phyloP scores from a whole-genome alignment of 2,113 vertebrate genomes.

The Paralichthys olivaceus region DNA sequence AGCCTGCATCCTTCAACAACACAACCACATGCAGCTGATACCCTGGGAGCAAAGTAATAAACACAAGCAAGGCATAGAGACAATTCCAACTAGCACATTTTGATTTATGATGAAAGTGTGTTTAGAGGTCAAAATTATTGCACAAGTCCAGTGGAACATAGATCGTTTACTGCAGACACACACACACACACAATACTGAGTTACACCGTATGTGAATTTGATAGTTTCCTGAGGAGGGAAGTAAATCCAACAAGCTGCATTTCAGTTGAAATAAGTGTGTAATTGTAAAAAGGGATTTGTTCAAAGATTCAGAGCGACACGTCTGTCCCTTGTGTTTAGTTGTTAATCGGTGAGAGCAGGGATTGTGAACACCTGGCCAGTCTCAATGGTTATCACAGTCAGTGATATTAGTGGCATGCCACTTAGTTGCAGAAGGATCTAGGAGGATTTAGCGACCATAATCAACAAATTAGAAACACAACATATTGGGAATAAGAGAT shows the following conservation, averaged over 20 bases:
- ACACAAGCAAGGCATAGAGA: constrained; percentile 5
- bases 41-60: constrained; percentile 15
- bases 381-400: background rate
- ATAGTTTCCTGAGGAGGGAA: too few species aligned
- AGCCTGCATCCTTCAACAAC: constrained; percentile 39
- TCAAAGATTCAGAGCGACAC: background rate
- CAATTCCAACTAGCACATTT: constrained; percentile 31
- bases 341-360: background rate
- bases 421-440: constrained; percentile 19
- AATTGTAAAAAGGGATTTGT: background rate
- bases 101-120: constrained; percentile 25
- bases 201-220: background rate
- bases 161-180: background rate
- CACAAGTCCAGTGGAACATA: background rate
- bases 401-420: constrained; percentile 15
- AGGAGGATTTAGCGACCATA: constrained; percentile 27
- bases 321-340: background rate
- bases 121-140: background rate
- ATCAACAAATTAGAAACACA: constrained; percentile 49
- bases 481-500: constrained; percentile 27
- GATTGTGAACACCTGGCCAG: constrained; percentile 33
- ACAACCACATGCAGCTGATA: constrained; percentile 30
- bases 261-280: background rate
- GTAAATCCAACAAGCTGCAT: background rate
- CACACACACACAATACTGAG: background rate